Evolutionary conservation across 2,113 vertebrate species (phyloP).

Genomic region (Nycticebus coucang): DNA sequence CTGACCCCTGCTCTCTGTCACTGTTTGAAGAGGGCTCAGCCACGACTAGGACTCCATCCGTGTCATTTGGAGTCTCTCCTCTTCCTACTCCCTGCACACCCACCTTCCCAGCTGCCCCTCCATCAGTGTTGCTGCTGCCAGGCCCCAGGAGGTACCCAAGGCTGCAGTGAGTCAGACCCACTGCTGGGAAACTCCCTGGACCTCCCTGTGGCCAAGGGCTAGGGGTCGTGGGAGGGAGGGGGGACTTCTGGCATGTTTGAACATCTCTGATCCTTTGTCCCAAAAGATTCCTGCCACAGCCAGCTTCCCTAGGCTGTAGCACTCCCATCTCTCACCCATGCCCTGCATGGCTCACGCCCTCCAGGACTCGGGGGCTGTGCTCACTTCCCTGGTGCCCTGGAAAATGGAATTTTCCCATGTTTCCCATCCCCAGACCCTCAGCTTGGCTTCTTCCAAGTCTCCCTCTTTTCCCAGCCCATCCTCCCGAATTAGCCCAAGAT

Average conservation of each 20-base stretch:
- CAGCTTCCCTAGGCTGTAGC: not conserved
- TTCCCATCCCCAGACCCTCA: not conserved
- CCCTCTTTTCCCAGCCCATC: not conserved
- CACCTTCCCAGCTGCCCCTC: too few species aligned
- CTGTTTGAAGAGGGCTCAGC: not conserved
- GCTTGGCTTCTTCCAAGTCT: not conserved
- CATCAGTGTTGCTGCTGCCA: rapidly evolving
- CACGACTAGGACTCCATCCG: rapidly evolving
- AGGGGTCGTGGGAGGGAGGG: rapidly evolving
- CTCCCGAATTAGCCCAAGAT: not conserved
- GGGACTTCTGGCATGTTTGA: not conserved
- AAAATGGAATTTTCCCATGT: rapidly evolving
- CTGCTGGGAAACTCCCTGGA: not conserved
- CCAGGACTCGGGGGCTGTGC: not conserved
- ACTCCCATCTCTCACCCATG: not conserved
- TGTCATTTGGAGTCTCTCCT: not conserved
- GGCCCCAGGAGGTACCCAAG: not conserved
- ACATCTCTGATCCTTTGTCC: not conserved
- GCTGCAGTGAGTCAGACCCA: not conserved
- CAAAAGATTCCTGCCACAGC: not conserved
- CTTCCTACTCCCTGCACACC: not conserved
- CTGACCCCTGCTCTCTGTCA: not conserved
- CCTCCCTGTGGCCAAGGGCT: not conserved
- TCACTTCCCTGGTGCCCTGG: not conserved
- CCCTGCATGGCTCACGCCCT: rapidly evolving